These are phyloP conservation scores for Strix uralensis DNA, from an alignment of 2,113 vertebrate genomes.

Conservation along the genomic window DNA sequence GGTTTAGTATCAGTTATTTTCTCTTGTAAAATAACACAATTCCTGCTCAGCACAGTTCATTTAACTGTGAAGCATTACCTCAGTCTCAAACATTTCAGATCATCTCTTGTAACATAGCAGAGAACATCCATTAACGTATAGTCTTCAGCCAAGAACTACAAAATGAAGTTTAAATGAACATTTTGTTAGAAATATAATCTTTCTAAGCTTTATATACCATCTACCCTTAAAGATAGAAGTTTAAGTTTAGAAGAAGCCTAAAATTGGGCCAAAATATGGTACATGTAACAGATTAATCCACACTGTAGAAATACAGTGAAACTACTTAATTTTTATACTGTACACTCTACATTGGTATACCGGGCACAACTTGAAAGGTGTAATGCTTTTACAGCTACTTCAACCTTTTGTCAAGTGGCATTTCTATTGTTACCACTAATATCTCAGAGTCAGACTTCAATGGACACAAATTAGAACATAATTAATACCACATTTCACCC, in stretches of 20 bases:
- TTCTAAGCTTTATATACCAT: neutral
- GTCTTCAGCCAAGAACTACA: constrained; percentile 84
- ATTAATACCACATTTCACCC: neutral
- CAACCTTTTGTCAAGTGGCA: neutral
- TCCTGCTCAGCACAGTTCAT: neutral
- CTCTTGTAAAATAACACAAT: neutral
- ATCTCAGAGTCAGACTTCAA: neutral
- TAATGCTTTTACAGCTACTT: neutral
- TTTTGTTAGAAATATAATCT: neutral
- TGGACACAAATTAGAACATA: neutral
- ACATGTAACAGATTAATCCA: neutral
- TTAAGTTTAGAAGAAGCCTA: neutral
- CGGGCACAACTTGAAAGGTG: neutral
- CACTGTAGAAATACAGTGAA: neutral
- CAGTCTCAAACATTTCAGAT: constrained; percentile 91
- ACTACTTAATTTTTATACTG: neutral
- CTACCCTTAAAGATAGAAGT: neutral
- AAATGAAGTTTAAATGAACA: neutral
- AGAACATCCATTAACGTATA: constrained; percentile 90
- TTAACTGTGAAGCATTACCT: constrained; percentile 75
- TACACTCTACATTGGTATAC: neutral
- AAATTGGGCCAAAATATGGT: neutral
- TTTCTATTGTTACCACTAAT: neutral
- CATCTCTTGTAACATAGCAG: constrained; percentile 89
- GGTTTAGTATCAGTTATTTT: neutral